Conservation (phyloP, 2,113 vertebrate species). For the Sebastes fasciatus region DNA sequence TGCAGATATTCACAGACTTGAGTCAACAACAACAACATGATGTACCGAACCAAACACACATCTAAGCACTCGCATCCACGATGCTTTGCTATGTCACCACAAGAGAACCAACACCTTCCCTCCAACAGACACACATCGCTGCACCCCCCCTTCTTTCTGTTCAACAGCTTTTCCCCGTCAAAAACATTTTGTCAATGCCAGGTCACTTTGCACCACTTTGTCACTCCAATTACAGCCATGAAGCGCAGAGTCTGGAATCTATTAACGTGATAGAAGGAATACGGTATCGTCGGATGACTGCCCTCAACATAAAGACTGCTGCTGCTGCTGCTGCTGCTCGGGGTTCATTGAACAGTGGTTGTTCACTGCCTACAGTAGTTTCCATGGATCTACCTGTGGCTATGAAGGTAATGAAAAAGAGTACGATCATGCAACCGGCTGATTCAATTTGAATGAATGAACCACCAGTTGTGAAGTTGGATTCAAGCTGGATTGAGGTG, state of each 20-base stretch:
- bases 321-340: background rate
- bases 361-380: background rate
- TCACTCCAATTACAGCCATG: constrained; percentile 56
- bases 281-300: constrained; percentile 15
- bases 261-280: constrained; percentile 19
- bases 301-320: constrained; percentile 13
- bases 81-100: background rate
- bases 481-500: background rate
- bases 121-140: constrained; percentile 12
- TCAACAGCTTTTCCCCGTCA: constrained; percentile 56
- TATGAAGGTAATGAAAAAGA: background rate
- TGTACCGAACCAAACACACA: constrained; percentile 2
- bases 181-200: constrained; percentile 58
- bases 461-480: background rate
- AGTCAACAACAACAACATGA: background rate
- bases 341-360: background rate
- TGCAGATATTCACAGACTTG: background rate
- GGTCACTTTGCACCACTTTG: constrained; percentile 56
- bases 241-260: constrained; percentile 39
- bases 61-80: background rate
- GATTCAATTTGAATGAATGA: background rate
- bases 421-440: background rate
- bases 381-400: background rate
- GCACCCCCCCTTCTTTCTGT: constrained; percentile 7
- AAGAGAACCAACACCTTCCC: constrained; percentile 33